Conservation (phyloP, 2,113 vertebrate genomes). For the Brachyistius frenatus region DNA sequence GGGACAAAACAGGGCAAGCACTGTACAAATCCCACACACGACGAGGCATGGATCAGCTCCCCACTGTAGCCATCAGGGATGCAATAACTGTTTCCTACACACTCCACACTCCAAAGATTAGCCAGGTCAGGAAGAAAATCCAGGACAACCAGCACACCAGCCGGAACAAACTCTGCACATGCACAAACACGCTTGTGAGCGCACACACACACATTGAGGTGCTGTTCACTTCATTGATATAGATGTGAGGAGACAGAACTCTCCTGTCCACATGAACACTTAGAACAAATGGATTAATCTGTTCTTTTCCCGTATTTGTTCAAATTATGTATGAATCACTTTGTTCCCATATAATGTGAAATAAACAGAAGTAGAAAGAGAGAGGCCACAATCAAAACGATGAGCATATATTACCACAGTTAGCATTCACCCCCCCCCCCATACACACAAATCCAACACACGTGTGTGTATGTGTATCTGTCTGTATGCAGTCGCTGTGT, state of each 20-base stretch:
- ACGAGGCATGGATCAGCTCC: slow-evolving; percentile 71
- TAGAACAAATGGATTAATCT: not conserved
- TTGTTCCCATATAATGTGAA: not conserved
- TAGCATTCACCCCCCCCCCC: slow-evolving; percentile 14
- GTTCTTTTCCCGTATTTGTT: not conserved
- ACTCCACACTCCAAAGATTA: slow-evolving; percentile 77
- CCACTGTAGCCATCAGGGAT: slow-evolving; percentile 74
- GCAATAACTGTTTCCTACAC: slow-evolving; percentile 67
- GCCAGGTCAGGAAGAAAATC: slow-evolving; percentile 77
- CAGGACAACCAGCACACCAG: slow-evolving; percentile 56
- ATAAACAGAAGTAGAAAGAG: slow-evolving; percentile 1
- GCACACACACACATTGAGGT: not conserved
- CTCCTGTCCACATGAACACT: not conserved
- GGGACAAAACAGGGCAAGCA: slow-evolving; percentile 67
- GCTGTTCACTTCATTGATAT: slow-evolving; percentile 1
- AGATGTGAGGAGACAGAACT: not conserved
- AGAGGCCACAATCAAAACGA: not conserved
- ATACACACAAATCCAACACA: not conserved
- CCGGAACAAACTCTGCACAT: slow-evolving; percentile 17
- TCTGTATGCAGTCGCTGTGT: slow-evolving; percentile 29
- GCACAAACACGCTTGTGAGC: not conserved
- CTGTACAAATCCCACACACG: slow-evolving; percentile 56
- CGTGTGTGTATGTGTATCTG: slow-evolving; percentile 34
- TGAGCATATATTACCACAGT: not conserved
- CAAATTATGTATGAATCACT: not conserved